Evolutionary conservation across 2,888 invertebrate species (phyloP).

Genomic region (Eupithecia dodoneata): DNA sequence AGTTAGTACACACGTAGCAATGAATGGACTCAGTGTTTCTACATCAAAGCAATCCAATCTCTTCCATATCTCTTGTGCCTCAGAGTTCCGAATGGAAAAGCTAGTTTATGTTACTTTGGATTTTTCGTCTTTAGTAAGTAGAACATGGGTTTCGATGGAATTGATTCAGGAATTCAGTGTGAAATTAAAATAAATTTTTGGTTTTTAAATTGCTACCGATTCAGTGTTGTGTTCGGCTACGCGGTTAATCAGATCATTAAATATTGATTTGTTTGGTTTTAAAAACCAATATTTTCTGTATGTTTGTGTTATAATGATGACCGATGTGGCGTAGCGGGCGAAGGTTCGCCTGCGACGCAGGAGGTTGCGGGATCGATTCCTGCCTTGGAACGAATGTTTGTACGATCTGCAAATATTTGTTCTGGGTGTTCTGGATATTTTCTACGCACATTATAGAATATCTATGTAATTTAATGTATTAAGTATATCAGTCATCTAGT

Average conservation of each 20-base stretch:
- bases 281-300: conserved; percentile 63
- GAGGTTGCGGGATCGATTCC: too few relatives aligned
- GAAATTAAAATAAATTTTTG: conserved; percentile 77
- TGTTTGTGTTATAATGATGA: conserved; percentile 37
- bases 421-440: too few relatives aligned
- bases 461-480: too few relatives aligned
- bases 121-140: conserved; percentile 46
- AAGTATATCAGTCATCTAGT: too few relatives aligned
- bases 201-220: conserved; percentile 55
- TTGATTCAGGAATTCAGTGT: conserved; percentile 79
- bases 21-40: conserved; percentile 69
- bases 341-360: too few relatives aligned
- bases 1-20: conserved; percentile 50
- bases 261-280: conserved; percentile 74
- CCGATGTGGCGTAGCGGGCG: too few relatives aligned
- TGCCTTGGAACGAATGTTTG: too few relatives aligned
- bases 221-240: conserved; percentile 56
- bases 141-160: conserved; percentile 66
- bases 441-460: too few relatives aligned
- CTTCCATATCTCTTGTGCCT: conserved; percentile 38
- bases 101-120: not conserved
- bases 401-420: too few relatives aligned
- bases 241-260: conserved; percentile 68
- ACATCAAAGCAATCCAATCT: conserved; percentile 44
- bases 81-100: conserved; percentile 48